A percentile compares a stretch with the other conserved stretches of the same genome.
phyloP scores from a whole-genome alignment of 2,888 invertebrate species.

The Tiphia femorata region DNA sequence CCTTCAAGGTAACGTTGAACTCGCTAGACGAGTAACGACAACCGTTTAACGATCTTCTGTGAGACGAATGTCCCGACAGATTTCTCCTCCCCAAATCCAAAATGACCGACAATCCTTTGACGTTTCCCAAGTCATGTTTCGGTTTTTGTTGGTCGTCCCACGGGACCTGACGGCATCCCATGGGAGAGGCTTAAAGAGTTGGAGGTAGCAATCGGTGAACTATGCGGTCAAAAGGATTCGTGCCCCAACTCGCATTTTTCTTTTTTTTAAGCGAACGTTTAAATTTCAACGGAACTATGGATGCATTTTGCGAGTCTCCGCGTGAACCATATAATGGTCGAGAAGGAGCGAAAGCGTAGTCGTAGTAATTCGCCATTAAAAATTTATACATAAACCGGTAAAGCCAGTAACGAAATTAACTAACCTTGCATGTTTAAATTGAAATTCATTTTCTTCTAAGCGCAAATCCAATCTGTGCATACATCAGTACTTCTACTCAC shows the following conservation, averaged over 20 bases:
- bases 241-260: neutral
- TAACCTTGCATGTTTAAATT: too few species aligned
- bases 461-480: too few species aligned
- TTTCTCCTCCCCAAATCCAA: conserved; percentile 29
- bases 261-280: neutral
- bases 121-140: conserved; percentile 57
- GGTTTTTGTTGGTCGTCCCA: conserved; percentile 49
- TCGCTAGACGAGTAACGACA: conserved; percentile 37
- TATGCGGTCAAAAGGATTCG: neutral
- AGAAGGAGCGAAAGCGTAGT: too few species aligned
- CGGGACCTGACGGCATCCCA: conserved; percentile 48
- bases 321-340: too few species aligned
- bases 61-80: conserved; percentile 23
- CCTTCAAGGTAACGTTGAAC: conserved; percentile 22
- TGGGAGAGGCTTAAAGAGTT: conserved; percentile 61
- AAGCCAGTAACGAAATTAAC: too few species aligned
- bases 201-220: conserved; percentile 9
- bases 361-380: too few species aligned
- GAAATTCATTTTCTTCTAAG: too few species aligned
- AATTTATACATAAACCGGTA: too few species aligned
- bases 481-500: too few species aligned
- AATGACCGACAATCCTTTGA: conserved; percentile 57
- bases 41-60: conserved; percentile 44
- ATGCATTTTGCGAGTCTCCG: too few species aligned
- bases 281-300: too few species aligned